These are phyloP conservation scores for Aradophagus sp. DNA, from an alignment of 1,140 invertebrate species.

Conservation along the genomic window DNA sequence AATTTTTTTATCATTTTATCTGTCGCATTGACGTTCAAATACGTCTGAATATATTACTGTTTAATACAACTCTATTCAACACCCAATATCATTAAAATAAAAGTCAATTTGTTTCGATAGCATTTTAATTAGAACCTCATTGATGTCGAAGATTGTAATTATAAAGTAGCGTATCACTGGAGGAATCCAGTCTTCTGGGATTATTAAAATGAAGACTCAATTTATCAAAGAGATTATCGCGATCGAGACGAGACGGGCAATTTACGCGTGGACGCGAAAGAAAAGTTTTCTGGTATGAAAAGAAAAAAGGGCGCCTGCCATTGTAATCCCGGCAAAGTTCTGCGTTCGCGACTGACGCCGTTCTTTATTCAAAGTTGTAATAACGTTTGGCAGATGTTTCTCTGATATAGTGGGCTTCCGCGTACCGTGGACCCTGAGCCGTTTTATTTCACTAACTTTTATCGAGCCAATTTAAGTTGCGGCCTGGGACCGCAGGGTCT, in stretches of 20 bases:
- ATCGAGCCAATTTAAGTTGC: constrained; percentile 76
- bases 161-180: too few species aligned
- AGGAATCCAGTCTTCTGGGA: constrained; percentile 14
- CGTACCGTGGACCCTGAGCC: constrained; percentile 56
- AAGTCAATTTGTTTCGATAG: too few species aligned
- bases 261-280: constrained; percentile 32
- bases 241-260: constrained; percentile 43
- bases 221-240: constrained; percentile 63
- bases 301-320: constrained; percentile 48
- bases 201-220: constrained; percentile 65
- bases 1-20: too few species aligned
- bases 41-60: too few species aligned
- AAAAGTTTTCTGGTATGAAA: constrained; percentile 58
- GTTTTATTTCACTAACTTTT: constrained; percentile 74
- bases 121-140: too few species aligned
- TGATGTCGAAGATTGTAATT: too few species aligned
- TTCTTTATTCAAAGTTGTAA: constrained; percentile 76
- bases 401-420: constrained; percentile 70
- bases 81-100: too few species aligned
- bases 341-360: constrained; percentile 56
- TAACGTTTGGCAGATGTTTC: constrained; percentile 76
- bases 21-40: too few species aligned
- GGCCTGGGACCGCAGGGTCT: constrained; percentile 57
- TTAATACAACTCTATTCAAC: too few species aligned
- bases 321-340: constrained; percentile 49